Base-by-base conservation (phyloP, 2,888 invertebrate species). In the Prosopocoilus inquinatus region DNA sequence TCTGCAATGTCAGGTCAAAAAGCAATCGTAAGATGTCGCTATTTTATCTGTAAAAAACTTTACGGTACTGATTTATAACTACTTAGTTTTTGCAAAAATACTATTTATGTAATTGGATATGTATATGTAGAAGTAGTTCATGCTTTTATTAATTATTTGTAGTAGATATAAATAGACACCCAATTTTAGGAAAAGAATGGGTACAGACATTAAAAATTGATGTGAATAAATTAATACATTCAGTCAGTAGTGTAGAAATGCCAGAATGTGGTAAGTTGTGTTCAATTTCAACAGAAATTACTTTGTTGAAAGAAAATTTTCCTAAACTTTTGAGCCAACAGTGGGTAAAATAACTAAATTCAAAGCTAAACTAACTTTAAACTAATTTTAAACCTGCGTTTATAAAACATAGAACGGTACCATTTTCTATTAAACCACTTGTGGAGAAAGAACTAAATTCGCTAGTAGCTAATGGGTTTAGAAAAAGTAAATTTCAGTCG, bases 101-200 rank as follows among this genome's bases (percentile, higher is more conserved):
- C 7, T 16, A 41, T 62, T 36, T 36, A 46, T 9, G 54, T 54
- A 43, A 60, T 34, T 50, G 53, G 59, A 51, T 66, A 36, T 55
- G 50, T 45, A 53, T 55, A 15, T 33, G 53, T 49, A 54, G 60
- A 12, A 39, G 49, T 50, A 15, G 45, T 34, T 12, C 39, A 45
- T 43, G 35, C 49, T 9, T 52, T 62, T 44, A 59, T n/a, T n/a
- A 60, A 39, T 38, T 64, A 49, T 61, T 55, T 58, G 13, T 65
- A 32, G 58, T 62, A 53, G 57, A 63, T 50, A 48, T 59, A 41
- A 55, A 61, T 28, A 62, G 59, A 20, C 55, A 60, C 41, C 64
- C 63, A 39, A 52, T 68, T n/a, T 56, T 67, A 11, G 67, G 65
- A 20, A 57, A 64, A 32, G 61, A 70, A 45, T 67, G 66, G 66